Evolutionary conservation across 2,888 invertebrate species (phyloP), one percentile per base, ranked within the genome.

Genomic region (Leptopilina syphax): DNA sequence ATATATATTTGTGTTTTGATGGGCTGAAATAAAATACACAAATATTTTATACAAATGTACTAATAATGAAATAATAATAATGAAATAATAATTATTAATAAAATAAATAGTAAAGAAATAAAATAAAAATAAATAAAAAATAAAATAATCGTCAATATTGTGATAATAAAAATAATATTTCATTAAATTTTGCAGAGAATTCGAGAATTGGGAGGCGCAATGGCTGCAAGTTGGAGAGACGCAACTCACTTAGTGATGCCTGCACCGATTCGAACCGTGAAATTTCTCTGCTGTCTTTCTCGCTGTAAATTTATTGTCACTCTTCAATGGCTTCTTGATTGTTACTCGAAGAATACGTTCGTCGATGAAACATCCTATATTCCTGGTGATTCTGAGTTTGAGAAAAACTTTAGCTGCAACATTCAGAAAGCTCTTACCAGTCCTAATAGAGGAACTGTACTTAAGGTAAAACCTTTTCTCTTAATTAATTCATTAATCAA

Each of bases 171-270:
- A 44, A 44, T 44, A 44, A 44, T 8, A 41, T 41, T 3, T 41
- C 4, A 41, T 6, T 41, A 41, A 3, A 44, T 44, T 44, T 44
- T 44, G 44, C 89, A 94, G 94, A 93, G 94, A 88, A 93, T 94
- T 13, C 91, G 96, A 82, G 95, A 96, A 92, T 94, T 99, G 27
- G 98, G 98, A 54, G 98, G 98, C 0, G 93, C 95, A 24, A 93
- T 98, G 41, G 96, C 96, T 1, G 95, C 95, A 3, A 94, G 95
- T 83, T 95, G 96, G 68, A 92, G 93, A 6, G 96, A 96, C 85
- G 97, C 97, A 41, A 98, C 98, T 0, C 98, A 99, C 92, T 94
- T 99, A 63, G 95, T 99, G 2, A 96, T 97, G 95, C 95, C 96
- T 50, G 78, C 82, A 0, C 83, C 83, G 0, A 95, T 95, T 78